Evolutionary conservation across 2,797 vertebrate genomes (phyloP).

Genomic region (Calcarius lapponicus): DNA sequence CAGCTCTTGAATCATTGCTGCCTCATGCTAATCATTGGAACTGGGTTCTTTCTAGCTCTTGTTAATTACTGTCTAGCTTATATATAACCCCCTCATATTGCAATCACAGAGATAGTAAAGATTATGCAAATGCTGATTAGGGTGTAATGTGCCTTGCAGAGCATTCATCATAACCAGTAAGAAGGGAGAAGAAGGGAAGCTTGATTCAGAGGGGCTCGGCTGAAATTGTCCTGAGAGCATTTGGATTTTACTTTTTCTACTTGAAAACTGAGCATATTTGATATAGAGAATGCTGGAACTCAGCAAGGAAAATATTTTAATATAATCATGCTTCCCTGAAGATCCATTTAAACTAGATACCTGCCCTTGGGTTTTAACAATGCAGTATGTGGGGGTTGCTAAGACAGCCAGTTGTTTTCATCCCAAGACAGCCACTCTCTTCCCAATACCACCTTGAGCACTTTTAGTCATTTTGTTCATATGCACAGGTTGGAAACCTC

Average conservation of each 20-base stretch:
- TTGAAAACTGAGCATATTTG: background rate
- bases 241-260: background rate
- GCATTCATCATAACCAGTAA: slow-evolving; percentile 6
- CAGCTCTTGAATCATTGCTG: slow-evolving; percentile 2
- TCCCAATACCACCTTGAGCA: background rate
- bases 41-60: slow-evolving; percentile 11
- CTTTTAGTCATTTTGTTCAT: background rate
- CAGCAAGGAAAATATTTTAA: background rate
- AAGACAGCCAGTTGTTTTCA: background rate
- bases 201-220: background rate
- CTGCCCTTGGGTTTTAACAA: background rate
- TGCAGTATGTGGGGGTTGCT: background rate
- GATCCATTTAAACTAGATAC: background rate
- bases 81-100: slow-evolving; percentile 29
- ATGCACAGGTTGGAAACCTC: background rate
- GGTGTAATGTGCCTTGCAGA: background rate
- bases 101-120: slow-evolving; percentile 56
- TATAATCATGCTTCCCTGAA: background rate
- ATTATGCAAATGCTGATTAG: slow-evolving; percentile 56
- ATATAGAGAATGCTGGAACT: background rate
- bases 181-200: background rate
- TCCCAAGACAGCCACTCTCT: background rate
- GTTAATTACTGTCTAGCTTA: slow-evolving; percentile 60
- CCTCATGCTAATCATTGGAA: slow-evolving; percentile 16
- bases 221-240: background rate